Conservation (phyloP, 2,888 invertebrate species). For the Hipparchia sbordonii region DNA sequence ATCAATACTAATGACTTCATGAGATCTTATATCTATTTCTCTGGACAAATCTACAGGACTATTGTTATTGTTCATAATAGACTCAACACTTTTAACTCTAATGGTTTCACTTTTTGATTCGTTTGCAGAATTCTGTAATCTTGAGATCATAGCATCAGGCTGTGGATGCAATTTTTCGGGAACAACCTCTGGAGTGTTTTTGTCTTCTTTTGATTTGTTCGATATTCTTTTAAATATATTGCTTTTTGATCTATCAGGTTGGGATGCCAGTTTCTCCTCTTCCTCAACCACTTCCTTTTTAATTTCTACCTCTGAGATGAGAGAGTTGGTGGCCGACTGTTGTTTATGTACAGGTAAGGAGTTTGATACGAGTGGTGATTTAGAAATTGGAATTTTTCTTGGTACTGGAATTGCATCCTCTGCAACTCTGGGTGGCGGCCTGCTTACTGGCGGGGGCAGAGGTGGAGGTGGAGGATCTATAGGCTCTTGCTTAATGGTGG, state of each 20-base stretch:
- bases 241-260: constrained; percentile 92
- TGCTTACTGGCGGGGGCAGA: constrained; percentile 45
- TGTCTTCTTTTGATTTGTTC: constrained; percentile 87
- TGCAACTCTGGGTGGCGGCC: constrained; percentile 48
- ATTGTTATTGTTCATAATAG: constrained; percentile 78
- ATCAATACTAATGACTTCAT: constrained; percentile 78
- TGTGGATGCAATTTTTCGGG: constrained; percentile 61
- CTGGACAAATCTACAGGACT: constrained; percentile 78
- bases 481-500: constrained; percentile 72
- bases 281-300: constrained; percentile 80
- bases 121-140: constrained; percentile 67
- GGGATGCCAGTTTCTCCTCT: constrained; percentile 86
- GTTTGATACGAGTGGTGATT: constrained; percentile 73
- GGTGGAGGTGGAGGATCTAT: constrained; percentile 48
- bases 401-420: constrained; percentile 77
- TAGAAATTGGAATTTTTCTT: constrained; percentile 77
- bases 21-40: constrained; percentile 76
- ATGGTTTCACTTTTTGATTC: constrained; percentile 55
- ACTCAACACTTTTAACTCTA: constrained; percentile 66
- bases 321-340: constrained; percentile 56
- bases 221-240: constrained; percentile 95
- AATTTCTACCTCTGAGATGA: constrained; percentile 68
- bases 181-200: constrained; percentile 68
- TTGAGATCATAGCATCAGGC: constrained; percentile 73
- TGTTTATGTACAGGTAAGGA: constrained; percentile 64